These are phyloP conservation scores for Acholoe squamosa DNA, from an alignment of 2,888 invertebrate genomes.

Conservation along the genomic window DNA sequence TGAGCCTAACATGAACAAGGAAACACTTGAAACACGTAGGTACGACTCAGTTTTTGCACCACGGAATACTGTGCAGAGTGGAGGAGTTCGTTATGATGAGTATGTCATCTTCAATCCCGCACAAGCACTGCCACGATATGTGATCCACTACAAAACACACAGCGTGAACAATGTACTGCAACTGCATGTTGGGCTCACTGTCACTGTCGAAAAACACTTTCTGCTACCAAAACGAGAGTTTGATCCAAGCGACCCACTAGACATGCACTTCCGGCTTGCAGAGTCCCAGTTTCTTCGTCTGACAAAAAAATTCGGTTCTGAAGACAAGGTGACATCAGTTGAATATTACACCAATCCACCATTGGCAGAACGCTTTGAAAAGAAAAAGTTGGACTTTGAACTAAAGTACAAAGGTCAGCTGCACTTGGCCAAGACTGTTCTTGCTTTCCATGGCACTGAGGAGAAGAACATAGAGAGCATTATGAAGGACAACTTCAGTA, in stretches of 20 bases:
- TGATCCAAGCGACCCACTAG: slow-evolving; percentile 39
- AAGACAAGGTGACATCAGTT: slow-evolving; percentile 35
- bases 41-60: slow-evolving; percentile 67
- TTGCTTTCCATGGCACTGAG: slow-evolving; percentile 68
- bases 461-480: slow-evolving; percentile 63
- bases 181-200: neutral
- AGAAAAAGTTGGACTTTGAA: neutral
- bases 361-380: slow-evolving; percentile 54
- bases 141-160: slow-evolving; percentile 64
- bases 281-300: slow-evolving; percentile 67
- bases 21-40: slow-evolving; percentile 29
- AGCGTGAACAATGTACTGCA: neutral
- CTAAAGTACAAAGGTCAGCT: slow-evolving; percentile 36
- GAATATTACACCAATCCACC: slow-evolving; percentile 65
- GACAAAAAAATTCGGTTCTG: neutral
- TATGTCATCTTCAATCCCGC: slow-evolving; percentile 65
- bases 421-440: slow-evolving; percentile 10
- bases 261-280: slow-evolving; percentile 65
- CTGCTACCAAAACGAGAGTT: neutral
- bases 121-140: slow-evolving; percentile 65
- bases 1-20: slow-evolving; percentile 28
- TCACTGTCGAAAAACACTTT: neutral
- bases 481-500: slow-evolving; percentile 64
- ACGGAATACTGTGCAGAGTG: slow-evolving; percentile 56
- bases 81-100: slow-evolving; percentile 67